A percentile compares a stretch with the other conserved stretches of the same genome.
These are phyloP conservation scores for Elysia chlorotica DNA, from an alignment of 1,140 invertebrate species.

Conservation along the genomic window DNA sequence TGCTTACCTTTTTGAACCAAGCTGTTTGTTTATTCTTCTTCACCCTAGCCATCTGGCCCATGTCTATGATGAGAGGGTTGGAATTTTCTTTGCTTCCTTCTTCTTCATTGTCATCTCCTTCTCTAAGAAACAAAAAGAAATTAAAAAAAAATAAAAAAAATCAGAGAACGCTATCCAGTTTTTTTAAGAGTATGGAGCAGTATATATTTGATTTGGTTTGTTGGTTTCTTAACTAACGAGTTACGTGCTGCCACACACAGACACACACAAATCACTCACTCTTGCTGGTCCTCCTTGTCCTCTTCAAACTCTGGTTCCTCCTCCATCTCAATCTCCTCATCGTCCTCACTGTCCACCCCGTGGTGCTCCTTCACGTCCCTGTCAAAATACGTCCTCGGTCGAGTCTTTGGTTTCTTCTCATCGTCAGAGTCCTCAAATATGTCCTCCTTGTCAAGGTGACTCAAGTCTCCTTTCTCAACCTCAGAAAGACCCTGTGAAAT, in stretches of 20 bases:
- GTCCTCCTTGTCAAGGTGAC: constrained; percentile 38
- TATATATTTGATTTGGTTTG: too few relatives aligned
- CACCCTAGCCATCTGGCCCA: constrained; percentile 8
- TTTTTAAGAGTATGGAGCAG: too few relatives aligned
- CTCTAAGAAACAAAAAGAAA: constrained; percentile 16
- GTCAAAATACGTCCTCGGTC: constrained; percentile 60
- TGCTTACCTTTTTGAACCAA: constrained; percentile 26
- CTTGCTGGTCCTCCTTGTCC: constrained; percentile 22
- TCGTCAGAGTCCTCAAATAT: constrained; percentile 33
- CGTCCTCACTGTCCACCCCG: constrained; percentile 36
- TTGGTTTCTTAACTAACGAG: too few relatives aligned
- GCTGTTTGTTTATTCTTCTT: constrained; percentile 9
- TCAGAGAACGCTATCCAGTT: too few relatives aligned
- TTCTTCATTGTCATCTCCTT: constrained; percentile 32
- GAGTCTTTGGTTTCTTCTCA: constrained; percentile 64
- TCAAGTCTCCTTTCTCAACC: constrained; percentile 45
- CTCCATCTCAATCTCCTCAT: constrained; percentile 40
- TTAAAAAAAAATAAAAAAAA: too few relatives aligned
- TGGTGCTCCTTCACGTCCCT: constrained; percentile 34
- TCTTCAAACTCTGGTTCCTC: constrained; percentile 40
- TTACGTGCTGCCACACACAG: too few relatives aligned
- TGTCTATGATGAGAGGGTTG: constrained; percentile 18
- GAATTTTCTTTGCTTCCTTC: constrained; percentile 23
- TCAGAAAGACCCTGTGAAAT: constrained; percentile 36
- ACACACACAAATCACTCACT: too few relatives aligned